Conservation (phyloP, 2,797 vertebrate species). For the Acrossocheilus wenchowensis region DNA sequence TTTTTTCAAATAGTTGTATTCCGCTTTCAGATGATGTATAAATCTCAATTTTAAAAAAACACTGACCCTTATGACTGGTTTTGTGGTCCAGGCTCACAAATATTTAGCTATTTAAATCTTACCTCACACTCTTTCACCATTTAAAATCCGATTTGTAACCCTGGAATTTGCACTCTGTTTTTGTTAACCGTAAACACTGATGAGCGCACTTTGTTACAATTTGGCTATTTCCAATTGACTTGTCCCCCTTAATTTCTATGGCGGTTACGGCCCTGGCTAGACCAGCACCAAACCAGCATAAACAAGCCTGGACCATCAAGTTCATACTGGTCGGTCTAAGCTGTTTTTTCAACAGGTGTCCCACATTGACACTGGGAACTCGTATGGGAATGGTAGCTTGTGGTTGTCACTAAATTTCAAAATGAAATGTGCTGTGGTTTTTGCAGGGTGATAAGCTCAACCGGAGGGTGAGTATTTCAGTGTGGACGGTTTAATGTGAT, state of each 20-base stretch:
- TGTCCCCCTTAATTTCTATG: background rate
- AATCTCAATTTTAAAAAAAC: no score
- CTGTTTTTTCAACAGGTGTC: slow-evolving; percentile 18
- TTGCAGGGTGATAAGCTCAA: slow-evolving; percentile 99
- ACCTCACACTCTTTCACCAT: background rate
- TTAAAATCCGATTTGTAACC: background rate
- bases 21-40: no score
- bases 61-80: no score
- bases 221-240: no score
- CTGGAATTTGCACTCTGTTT: background rate
- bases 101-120: background rate
- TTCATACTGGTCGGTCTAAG: slow-evolving; percentile 3
- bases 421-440: slow-evolving; percentile 86
- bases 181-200: background rate
- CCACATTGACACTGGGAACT: background rate
- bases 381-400: slow-evolving; percentile 31
- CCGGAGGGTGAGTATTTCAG: slow-evolving; percentile 93
- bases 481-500: slow-evolving; percentile 67
- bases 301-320: background rate
- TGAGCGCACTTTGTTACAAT: background rate
- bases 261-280: background rate
- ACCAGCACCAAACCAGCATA: slow-evolving; percentile 11
- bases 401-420: slow-evolving; percentile 61
- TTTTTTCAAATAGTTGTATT: no score
- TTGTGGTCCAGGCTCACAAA: no score